Evolutionary conservation across 2,888 invertebrate genomes (phyloP).

Genomic region (Drosophila helvetica): DNA sequence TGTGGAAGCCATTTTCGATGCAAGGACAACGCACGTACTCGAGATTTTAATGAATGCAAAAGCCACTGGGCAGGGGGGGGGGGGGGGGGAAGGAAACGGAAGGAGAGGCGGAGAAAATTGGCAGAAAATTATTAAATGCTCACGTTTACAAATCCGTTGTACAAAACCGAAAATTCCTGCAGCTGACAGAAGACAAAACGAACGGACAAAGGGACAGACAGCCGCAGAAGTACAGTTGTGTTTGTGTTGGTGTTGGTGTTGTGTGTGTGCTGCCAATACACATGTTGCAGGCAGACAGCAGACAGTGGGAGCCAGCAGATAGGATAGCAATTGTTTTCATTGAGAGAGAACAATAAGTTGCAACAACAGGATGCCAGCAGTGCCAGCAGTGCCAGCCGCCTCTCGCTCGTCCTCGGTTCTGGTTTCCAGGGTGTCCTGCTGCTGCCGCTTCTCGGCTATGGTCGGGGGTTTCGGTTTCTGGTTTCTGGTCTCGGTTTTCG

Average conservation of each 20-base stretch:
- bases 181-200: slow-evolving; percentile 61
- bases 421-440: slow-evolving; percentile 16
- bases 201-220: slow-evolving; percentile 15
- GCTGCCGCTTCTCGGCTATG: neutral
- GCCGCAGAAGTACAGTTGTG: neutral
- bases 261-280: slow-evolving; percentile 56
- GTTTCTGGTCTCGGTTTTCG: slow-evolving; percentile 3
- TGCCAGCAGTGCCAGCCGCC: slow-evolving; percentile 44
- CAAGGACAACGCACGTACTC: slow-evolving; percentile 34
- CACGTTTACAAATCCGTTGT: slow-evolving; percentile 79
- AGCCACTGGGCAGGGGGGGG: slow-evolving; percentile 19
- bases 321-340: slow-evolving; percentile 70
- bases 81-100: slow-evolving; percentile 16
- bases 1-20: slow-evolving; percentile 8
- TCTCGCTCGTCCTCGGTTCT: slow-evolving; percentile 43
- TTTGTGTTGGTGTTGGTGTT: neutral
- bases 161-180: slow-evolving; percentile 77
- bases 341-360: slow-evolving; percentile 76
- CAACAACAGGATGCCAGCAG: slow-evolving; percentile 63
- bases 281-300: slow-evolving; percentile 44
- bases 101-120: slow-evolving; percentile 61
- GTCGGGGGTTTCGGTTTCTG: slow-evolving; percentile 14
- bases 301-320: neutral
- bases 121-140: slow-evolving; percentile 80
- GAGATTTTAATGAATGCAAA: slow-evolving; percentile 68